Conservation (phyloP, 2,113 vertebrate species). For the Microtus richardsoni region DNA sequence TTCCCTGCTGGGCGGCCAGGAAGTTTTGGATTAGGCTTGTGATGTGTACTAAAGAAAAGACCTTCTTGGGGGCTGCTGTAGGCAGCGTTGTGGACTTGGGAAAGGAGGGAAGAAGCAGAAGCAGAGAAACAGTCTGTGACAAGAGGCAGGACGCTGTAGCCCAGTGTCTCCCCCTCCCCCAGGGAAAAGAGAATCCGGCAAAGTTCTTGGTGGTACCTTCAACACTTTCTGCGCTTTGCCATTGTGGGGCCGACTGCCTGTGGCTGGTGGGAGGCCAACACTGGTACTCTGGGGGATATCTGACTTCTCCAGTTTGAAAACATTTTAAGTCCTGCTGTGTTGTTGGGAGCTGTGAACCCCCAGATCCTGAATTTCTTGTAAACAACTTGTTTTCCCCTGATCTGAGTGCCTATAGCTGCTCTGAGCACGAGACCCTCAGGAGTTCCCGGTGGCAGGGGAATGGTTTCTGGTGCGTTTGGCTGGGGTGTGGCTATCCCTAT, state of each 20-base stretch:
- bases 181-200: background rate
- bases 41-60: background rate
- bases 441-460: no score
- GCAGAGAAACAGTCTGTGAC: background rate
- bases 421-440: no score
- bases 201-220: background rate
- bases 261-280: background rate
- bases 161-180: background rate
- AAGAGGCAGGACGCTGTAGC: background rate
- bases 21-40: background rate
- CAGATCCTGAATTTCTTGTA: no score
- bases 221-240: background rate
- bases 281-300: background rate
- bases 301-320: slow-evolving; percentile 43
- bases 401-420: no score
- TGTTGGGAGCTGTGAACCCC: no score
- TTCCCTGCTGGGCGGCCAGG: background rate
- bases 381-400: no score
- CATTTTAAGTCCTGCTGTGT: background rate
- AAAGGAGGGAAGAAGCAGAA: background rate
- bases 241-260: background rate
- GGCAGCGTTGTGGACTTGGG: background rate
- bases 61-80: background rate
- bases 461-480: no score
- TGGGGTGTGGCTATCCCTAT: no score